Base-by-base conservation (phyloP, 1,140 invertebrate species). In the Chrysopa pallens region DNA sequence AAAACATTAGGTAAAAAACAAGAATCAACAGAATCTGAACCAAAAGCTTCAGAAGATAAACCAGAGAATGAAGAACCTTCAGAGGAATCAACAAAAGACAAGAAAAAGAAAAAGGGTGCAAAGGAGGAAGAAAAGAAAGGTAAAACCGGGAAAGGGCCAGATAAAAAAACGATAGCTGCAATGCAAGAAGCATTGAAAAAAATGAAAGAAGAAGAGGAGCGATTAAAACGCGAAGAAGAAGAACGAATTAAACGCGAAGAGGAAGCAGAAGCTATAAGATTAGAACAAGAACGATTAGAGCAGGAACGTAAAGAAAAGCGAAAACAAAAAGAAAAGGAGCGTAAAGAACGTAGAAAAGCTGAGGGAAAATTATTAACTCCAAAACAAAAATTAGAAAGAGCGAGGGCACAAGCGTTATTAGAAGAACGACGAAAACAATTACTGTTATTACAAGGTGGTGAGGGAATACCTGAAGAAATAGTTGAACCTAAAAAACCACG, bases 301-400 rank as follows among this genome's bases (percentile, higher is more conserved):
- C 76, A 86, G 59, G 91, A 90, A 62, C 72, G 74, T 42, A 93
- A 91, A 58, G 83, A 92, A 52, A 78, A 74, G 47, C 91, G 91
- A 56, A 98, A 96, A 56, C 75, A 87, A 52, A 93, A 92, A 56
- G 90, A 96, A 67, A 95, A 95, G 52, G 91, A 95, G 56, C 75
- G 82, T 44, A 90, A 86, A 62, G 88, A 93, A 58, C 72, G 86
- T 55, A 62, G 94, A 31, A 96, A 95, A 60, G 85, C 84, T 15
- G 91, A 97, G 68, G 93, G 94, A 2, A 96, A 93, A 67, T 64
- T 93, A 15, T 61, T 97, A 29, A 93, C 90, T 6, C 73, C 83
- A 1, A 93, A 93, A 62, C 90, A 98, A 56, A 90, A 87, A 56
- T 81, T 87, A 50, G 88, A 91, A 49, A 73, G 81, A 46, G 83